Base-by-base conservation (phyloP, 2,888 invertebrate genomes). In the Poecilobothrus nobilitatus region DNA sequence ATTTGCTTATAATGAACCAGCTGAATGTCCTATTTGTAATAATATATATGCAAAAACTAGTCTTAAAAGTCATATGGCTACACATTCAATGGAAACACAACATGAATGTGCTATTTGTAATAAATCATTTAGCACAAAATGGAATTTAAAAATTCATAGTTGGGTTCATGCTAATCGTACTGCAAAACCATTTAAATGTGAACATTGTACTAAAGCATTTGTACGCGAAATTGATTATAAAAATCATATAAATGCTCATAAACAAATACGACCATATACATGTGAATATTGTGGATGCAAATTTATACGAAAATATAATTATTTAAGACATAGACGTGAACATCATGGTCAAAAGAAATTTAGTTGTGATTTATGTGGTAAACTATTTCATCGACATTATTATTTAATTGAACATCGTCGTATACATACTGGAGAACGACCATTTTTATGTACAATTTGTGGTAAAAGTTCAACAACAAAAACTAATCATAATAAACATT, bases 251-350 rank as follows among this genome's bases (percentile, higher is more conserved):
- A 91, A 93, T 82, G 87, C 93, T 53, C 93, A 94, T 83, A 89
- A 90, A 73, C 89, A 91, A 70, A 88, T 92, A 64, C 86, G 91
- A 67, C 94, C 92, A 2, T 94, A 80, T 68, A 93, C 93, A 0
- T 94, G 94, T 81, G 94, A 94, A 80, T 89, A 91, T 79, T 94
- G 94, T 82, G 94, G 94, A 63, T 91, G 92, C 71, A 91, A 92
- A 81, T 94, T 94, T 81, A 92, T 92, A 71, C 84, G 93, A 70
- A 94, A 94, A 79, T 92, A 91, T 80, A 94, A 94, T 81, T 93
- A 94, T 78, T 87, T 91, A 77, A 85, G 94, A 63, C 94, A 95
- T 80, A 89, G 93, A 8, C 86, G 87, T 65, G 94, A 94, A 76
- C 94, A 95, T 81, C 91, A 91, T 76, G 89, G 87, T 76, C 89